phyloP scores from a whole-genome alignment of 2,797 vertebrate genomes.

The Labroides dimidiatus region DNA sequence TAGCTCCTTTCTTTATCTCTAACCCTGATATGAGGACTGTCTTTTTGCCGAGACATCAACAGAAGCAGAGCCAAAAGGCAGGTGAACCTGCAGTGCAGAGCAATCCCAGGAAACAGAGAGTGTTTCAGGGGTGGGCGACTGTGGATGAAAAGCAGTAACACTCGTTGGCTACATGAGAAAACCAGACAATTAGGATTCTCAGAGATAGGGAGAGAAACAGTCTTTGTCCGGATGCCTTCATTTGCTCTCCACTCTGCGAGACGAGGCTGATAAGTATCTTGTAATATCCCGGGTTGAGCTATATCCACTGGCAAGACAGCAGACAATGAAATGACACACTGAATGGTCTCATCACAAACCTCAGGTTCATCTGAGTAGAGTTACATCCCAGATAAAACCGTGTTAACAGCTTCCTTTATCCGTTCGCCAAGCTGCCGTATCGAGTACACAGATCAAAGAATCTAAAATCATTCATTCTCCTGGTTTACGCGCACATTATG shows the following conservation, averaged over 20 bases:
- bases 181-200: conserved; percentile 77
- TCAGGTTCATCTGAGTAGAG: conserved; percentile 80
- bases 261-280: conserved; percentile 81
- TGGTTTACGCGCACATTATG: conserved; percentile 42
- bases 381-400: conserved; percentile 82
- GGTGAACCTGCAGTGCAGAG: conserved; percentile 27
- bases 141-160: conserved; percentile 53
- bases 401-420: conserved; percentile 90
- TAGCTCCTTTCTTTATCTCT: conserved; percentile 26
- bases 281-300: conserved; percentile 81
- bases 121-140: conserved; percentile 40
- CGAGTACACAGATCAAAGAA: conserved; percentile 86
- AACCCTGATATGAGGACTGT: conserved; percentile 17
- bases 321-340: conserved; percentile 80
- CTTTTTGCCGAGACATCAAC: conserved; percentile 3
- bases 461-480: conserved; percentile 71
- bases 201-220: conserved; percentile 75
- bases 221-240: conserved; percentile 73
- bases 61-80: conserved; percentile 60
- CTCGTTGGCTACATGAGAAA: conserved; percentile 78
- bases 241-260: conserved; percentile 64
- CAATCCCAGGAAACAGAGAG: conserved; percentile 29
- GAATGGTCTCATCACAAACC: conserved; percentile 81
- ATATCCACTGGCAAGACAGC: conserved; percentile 77
- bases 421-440: conserved; percentile 82